Evolutionary conservation across 2,797 vertebrate genomes (phyloP).

Genomic region (Thamnophis elegans): DNA sequence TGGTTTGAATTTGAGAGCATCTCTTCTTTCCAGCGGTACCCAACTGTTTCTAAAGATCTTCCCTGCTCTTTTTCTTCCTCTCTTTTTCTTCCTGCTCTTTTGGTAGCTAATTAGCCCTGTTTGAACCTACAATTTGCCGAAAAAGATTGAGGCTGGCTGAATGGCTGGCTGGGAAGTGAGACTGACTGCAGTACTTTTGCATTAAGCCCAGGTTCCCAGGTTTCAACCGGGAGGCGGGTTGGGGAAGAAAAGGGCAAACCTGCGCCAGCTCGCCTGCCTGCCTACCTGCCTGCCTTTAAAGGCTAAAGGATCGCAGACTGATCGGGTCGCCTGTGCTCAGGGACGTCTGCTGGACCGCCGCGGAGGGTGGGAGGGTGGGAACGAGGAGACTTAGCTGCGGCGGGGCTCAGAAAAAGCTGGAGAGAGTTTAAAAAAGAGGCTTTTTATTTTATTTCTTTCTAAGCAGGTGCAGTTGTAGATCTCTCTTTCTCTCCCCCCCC

Average conservation of each 20-base stretch:
- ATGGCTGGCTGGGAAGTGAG: neutral
- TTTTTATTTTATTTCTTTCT: neutral
- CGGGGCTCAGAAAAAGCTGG: neutral
- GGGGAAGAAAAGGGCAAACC: neutral
- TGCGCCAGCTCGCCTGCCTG: neutral
- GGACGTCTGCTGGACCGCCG: neutral
- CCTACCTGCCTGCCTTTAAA: neutral
- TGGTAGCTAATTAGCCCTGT: neutral
- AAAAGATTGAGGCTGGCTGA: neutral
- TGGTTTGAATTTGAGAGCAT: neutral
- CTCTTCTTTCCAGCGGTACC: conserved; percentile 23
- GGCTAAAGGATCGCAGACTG: neutral
- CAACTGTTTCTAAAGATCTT: neutral
- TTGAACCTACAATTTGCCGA: neutral
- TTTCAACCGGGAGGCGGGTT: neutral
- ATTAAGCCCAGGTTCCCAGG: neutral
- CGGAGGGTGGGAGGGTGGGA: neutral
- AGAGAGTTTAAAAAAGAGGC: neutral
- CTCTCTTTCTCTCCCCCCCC: neutral
- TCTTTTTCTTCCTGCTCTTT: too few species aligned
- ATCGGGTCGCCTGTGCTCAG: rapidly evolving
- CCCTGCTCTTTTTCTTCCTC: rapidly evolving
- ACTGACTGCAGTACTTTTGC: neutral
- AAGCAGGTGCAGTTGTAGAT: neutral
- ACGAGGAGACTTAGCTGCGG: neutral